Base-by-base conservation (phyloP, 2,113 vertebrate species). In the Amphiprion percula region DNA sequence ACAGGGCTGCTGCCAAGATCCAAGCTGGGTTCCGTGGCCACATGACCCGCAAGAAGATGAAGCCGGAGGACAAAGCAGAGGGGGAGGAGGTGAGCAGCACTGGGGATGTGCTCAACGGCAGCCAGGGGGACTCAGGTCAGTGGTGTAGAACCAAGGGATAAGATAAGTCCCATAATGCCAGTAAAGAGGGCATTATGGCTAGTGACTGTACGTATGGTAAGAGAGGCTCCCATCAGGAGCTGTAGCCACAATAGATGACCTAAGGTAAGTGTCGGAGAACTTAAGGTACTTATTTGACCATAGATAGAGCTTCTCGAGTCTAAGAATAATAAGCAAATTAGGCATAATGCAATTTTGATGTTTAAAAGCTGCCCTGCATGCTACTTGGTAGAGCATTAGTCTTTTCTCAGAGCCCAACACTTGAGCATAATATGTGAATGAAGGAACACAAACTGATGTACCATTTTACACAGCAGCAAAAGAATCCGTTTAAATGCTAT, bases 41-140 rank as follows among this genome's bases (percentile, higher is more conserved):
- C 89, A 99, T 99, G 98, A 99, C 98, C 79, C 94, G 97, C 81
- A 99, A 99, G 98, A 99, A 99, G 97, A 97, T 99, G 93, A 99
- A 99, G 93, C 94, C 94, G 7, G 97, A 96, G 62, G 95, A 96
- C 88, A 97, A 99, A 85, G 95, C 96, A 1, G 88, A 95, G 21
- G 87, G 94, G 33, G 96, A 97, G 91, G 97, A 97, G 85, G 93
- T 96, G 77, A 97, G 96, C 94, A 96, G 95, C 95, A 96, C 94
- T 92, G 95, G 89, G 88, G 90, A 92, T 73, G 90, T 88, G 52
- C 88, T 94, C 90, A 92, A 90, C 79, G 83, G 90, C 80, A 92
- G 85, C 84, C 83, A 85, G 87, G 88, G 91, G 84, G 90, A 83
- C 77, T 71, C 91, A 93, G 93, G 88, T 90, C 87, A 87, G 86